Evolutionary conservation across 2,888 invertebrate genomes (phyloP).

Genomic region (Syrista parreyssii): DNA sequence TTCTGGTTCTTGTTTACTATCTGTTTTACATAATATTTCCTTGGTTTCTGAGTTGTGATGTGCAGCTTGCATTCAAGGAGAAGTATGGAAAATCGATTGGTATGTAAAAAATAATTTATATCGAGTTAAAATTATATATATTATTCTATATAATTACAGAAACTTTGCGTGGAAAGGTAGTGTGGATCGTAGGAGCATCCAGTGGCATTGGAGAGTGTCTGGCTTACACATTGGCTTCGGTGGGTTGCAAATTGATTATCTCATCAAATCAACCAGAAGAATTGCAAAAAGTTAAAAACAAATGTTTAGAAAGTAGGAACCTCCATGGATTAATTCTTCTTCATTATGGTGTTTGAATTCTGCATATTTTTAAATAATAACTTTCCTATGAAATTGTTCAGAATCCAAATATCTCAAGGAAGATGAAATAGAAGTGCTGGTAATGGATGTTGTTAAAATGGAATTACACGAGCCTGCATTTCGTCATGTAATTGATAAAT

Average conservation of each 20-base stretch:
- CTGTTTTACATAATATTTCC: constrained; percentile 68
- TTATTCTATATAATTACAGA: constrained; percentile 55
- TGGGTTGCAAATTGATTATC: constrained; percentile 75
- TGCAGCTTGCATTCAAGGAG: constrained; percentile 70
- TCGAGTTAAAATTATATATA: background rate
- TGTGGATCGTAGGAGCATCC: constrained; percentile 88
- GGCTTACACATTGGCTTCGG: constrained; percentile 75
- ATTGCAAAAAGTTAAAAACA: constrained; percentile 74
- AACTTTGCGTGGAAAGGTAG: constrained; percentile 74
- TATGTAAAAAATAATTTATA: constrained; percentile 53
- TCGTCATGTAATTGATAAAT: constrained; percentile 73
- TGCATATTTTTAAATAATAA: background rate
- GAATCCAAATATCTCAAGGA: constrained; percentile 60
- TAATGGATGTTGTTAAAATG: constrained; percentile 75
- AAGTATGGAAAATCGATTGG: constrained; percentile 73
- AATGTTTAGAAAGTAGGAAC: constrained; percentile 68
- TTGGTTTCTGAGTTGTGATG: constrained; percentile 72
- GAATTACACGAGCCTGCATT: constrained; percentile 73
- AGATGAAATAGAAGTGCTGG: constrained; percentile 75
- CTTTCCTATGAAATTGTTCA: constrained; percentile 50
- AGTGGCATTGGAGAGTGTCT: constrained; percentile 84
- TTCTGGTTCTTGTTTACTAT: constrained; percentile 65
- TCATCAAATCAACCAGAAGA: constrained; percentile 75
- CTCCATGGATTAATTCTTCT: background rate
- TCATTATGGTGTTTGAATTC: background rate